A percentile compares a stretch with the other conserved stretches of the same genome.
Evolutionary conservation across 2,888 invertebrate genomes (phyloP).

Genomic region (Ephialtes manifestator): DNA sequence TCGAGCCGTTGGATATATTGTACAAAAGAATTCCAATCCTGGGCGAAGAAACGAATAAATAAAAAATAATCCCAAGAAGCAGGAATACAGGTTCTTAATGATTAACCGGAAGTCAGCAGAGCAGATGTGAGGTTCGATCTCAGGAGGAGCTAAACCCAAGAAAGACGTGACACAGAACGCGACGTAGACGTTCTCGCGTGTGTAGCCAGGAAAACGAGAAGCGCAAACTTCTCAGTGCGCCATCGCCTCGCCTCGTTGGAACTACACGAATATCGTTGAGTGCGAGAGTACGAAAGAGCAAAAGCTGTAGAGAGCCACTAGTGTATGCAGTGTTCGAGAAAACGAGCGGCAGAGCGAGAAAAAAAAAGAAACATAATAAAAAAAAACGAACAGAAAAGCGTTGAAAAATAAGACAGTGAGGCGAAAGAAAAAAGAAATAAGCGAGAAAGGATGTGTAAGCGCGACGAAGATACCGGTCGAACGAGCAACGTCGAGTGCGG

Average conservation of each 20-base stretch:
- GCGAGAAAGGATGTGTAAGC: constrained; percentile 51
- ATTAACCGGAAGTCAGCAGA: not conserved
- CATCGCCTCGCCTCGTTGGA: not conserved
- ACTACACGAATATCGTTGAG: constrained; percentile 15
- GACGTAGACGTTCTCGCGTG: not conserved
- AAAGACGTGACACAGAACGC: not conserved
- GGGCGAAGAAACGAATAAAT: not conserved
- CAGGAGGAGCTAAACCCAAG: not conserved
- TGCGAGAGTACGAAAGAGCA: constrained; percentile 1
- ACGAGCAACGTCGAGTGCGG: constrained; percentile 64
- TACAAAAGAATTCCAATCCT: not conserved
- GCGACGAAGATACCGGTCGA: constrained; percentile 58
- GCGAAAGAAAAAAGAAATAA: constrained; percentile 54
- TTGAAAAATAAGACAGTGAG: constrained; percentile 61
- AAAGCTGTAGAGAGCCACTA: not conserved
- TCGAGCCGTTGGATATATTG: not conserved
- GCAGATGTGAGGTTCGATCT: constrained; percentile 4
- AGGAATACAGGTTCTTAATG: constrained; percentile 18
- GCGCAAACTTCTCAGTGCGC: not conserved
- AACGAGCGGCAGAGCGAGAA: constrained; percentile 12
- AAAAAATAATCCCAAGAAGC: not conserved
- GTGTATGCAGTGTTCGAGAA: constrained; percentile 15
- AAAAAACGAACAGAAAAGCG: constrained; percentile 30
- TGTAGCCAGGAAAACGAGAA: constrained; percentile 5
- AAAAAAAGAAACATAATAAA: constrained; percentile 15